A percentile compares a stretch with the other conserved stretches of the same genome.
These are phyloP conservation scores for Oryzias celebensis DNA, from an alignment of 2,113 vertebrate species.

Conservation along the genomic window DNA sequence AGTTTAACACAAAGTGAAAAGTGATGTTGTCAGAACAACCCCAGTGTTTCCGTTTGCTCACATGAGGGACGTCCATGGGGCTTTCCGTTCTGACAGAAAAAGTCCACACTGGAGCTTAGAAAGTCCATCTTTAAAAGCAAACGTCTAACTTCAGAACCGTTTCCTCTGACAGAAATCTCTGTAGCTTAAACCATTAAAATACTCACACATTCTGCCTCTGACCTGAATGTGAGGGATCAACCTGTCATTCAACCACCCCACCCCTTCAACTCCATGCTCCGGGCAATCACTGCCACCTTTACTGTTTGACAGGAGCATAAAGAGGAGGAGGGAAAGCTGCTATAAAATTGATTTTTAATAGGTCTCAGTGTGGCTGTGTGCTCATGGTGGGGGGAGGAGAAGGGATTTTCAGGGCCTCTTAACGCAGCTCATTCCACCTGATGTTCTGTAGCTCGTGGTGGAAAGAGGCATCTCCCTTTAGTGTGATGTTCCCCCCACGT, in stretches of 20 bases:
- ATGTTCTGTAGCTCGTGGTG: not conserved
- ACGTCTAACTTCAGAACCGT: too few relatives aligned
- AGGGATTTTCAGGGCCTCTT: not conserved
- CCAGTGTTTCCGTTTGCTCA: too few relatives aligned
- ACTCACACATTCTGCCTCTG: constrained; percentile 8
- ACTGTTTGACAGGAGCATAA: constrained; percentile 65
- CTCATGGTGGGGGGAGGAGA: not conserved
- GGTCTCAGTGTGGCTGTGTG: constrained; percentile 40
- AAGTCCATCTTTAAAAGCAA: too few relatives aligned
- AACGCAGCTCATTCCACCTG: constrained; percentile 34
- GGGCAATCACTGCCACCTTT: constrained; percentile 37
- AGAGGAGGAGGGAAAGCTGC: constrained; percentile 44
- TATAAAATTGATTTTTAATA: constrained; percentile 76
- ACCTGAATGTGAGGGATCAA: constrained; percentile 47
- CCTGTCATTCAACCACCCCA: constrained; percentile 24
- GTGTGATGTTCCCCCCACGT: constrained; percentile 7
- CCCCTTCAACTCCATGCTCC: constrained; percentile 10
- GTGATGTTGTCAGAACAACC: too few relatives aligned
- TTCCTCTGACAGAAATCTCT: too few relatives aligned
- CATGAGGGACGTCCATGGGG: too few relatives aligned
- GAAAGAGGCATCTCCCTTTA: constrained; percentile 1
- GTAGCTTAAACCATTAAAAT: not conserved
- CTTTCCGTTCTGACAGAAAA: too few relatives aligned
- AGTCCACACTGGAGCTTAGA: too few relatives aligned
- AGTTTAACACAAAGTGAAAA: too few relatives aligned